Conservation (phyloP, 2,797 vertebrate species). For the Sebastes diaconus region DNA sequence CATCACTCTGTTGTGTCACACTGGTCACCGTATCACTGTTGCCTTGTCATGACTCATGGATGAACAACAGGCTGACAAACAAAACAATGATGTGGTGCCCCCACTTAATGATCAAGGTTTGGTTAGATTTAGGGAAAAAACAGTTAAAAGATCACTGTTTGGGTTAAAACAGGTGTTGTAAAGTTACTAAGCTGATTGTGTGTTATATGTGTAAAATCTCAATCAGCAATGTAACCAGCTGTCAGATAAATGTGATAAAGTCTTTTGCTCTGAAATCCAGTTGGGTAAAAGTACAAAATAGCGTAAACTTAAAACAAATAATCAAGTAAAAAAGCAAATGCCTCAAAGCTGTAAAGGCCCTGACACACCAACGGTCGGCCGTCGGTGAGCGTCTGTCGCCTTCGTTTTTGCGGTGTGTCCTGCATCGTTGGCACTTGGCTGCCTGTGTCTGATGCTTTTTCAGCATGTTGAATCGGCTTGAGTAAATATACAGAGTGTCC, state of each 20-base stretch:
- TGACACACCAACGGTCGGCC: no score
- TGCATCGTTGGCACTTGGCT: no score
- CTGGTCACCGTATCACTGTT: conserved; percentile 1
- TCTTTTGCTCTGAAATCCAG: background rate
- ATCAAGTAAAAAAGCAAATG: background rate
- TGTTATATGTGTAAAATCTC: background rate
- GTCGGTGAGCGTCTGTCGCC: no score
- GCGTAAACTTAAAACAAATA: background rate
- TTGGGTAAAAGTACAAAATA: background rate
- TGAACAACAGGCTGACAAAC: conserved; percentile 1
- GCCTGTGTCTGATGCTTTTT: no score
- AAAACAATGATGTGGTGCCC: background rate
- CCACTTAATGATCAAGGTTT: background rate
- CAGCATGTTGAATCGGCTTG: no score
- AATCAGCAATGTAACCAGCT: background rate
- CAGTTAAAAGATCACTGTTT: no score
- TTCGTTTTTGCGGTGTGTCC: no score
- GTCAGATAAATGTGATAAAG: background rate
- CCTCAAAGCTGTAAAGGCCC: background rate
- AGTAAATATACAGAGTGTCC: background rate
- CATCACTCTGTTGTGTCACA: conserved; percentile 30
- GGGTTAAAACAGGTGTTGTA: no score
- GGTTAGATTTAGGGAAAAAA: accelerated
- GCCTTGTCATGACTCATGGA: conserved; percentile 26
- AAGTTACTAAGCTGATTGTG: no score